A percentile compares a stretch with the other conserved stretches of the same genome.
phyloP scores from a whole-genome alignment of 2,113 vertebrate genomes.

The Accipiter cooperii region DNA sequence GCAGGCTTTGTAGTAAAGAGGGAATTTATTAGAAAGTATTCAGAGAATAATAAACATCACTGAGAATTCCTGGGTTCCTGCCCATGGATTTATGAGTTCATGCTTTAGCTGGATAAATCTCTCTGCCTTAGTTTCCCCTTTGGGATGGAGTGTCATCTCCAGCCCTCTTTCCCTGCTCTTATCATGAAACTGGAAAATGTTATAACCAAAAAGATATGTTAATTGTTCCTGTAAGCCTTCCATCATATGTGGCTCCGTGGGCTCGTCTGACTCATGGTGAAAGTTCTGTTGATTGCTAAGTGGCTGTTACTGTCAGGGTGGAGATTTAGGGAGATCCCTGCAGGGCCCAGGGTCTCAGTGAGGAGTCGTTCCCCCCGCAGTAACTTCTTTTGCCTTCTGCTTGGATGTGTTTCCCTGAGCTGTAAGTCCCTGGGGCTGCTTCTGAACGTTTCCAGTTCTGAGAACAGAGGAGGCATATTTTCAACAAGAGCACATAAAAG shows the following conservation, averaged over 20 bases:
- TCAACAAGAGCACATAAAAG: background rate
- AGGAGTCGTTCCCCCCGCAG: background rate
- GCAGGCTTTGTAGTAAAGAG: conserved; percentile 37
- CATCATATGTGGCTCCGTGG: fast-evolving
- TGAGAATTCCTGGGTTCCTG: conserved; percentile 21
- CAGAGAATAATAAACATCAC: conserved; percentile 46
- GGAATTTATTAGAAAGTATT: conserved; percentile 52
- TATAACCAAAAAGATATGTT: background rate
- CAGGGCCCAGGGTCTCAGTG: background rate
- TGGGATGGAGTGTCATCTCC: background rate
- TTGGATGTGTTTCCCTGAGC: background rate
- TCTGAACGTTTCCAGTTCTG: background rate
- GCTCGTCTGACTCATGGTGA: background rate
- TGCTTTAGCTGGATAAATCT: background rate
- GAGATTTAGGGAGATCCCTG: background rate
- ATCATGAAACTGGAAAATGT: background rate
- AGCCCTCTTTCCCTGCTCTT: background rate
- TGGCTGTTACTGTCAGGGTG: background rate
- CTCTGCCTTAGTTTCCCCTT: background rate
- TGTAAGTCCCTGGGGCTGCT: background rate
- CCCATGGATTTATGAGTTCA: background rate
- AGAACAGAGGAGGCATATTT: background rate
- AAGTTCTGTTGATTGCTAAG: background rate
- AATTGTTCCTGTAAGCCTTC: background rate
- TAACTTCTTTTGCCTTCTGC: background rate